These are phyloP conservation scores for Hirtodrosophila histrioides DNA, from an alignment of 2,888 invertebrate species.

Conservation along the genomic window DNA sequence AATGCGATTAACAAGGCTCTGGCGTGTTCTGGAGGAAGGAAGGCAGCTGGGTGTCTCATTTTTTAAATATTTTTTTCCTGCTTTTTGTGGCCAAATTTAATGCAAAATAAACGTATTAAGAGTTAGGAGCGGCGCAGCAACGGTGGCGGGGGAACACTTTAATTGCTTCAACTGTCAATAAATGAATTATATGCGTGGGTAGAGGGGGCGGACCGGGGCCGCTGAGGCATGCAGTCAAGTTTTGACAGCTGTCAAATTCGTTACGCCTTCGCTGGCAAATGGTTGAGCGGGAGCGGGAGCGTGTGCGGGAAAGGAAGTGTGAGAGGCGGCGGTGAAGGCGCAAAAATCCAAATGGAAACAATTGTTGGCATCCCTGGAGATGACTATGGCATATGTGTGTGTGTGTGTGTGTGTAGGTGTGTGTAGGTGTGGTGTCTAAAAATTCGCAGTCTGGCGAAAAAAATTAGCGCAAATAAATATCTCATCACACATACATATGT, in stretches of 20 bases:
- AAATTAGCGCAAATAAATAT: constrained; percentile 62
- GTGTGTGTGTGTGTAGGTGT: too few species aligned
- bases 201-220: background rate
- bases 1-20: constrained; percentile 48
- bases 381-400: background rate
- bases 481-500: constrained; percentile 35
- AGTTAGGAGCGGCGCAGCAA: background rate
- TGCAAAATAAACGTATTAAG: constrained; percentile 29
- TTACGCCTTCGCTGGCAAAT: constrained; percentile 19
- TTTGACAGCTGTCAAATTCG: constrained; percentile 69
- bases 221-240: constrained; percentile 39
- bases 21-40: constrained; percentile 1
- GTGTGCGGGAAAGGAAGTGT: background rate
- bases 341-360: constrained; percentile 37
- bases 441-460: constrained; percentile 37
- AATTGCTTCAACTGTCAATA: constrained; percentile 70
- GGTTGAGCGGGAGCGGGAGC: background rate
- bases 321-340: background rate
- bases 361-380: constrained; percentile 32
- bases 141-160: constrained; percentile 28
- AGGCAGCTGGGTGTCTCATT: background rate
- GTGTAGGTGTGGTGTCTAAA: constrained; percentile 10
- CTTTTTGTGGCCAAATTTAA: constrained; percentile 6
- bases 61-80: constrained; percentile 5
- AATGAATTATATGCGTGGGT: constrained; percentile 54